Base-by-base conservation (phyloP, 2,113 vertebrate species). In the Catharus fuscescens region DNA sequence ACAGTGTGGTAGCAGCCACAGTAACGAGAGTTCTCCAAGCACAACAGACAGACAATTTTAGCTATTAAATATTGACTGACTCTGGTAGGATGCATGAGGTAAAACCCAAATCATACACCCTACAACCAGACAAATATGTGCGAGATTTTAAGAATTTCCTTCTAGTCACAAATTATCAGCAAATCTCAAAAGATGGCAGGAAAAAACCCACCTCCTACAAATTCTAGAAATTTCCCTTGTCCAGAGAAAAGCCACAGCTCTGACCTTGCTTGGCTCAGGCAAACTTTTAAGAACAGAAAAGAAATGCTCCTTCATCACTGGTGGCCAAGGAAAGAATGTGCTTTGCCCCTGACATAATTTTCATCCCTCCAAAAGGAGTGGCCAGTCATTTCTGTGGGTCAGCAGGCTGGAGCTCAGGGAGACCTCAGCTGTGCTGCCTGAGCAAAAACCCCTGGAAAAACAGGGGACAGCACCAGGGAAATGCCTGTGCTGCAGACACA, bases 61-160 rank as follows among this genome's bases (percentile, higher is more conserved):
- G 80, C 60, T 77, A 52, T 83, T 91, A 91, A 95, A 86, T 94
- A 93, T 90, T 91, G 90, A 95, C 80, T 94, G 93, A 80, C 90
- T 77, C 71, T 59, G 65, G 44, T 74, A 74, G 88, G 64, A 91
- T 86, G 82, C 64, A 74, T 44, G 86, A 88, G 57, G 76, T 86
- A 65, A 92, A 96, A 92, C 79, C 48, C 82, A 67, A 93, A 48
- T 88, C 65, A 71, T 50, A 31, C 60, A 88, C 15, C 32, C 77
- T 91, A 59, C 52, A 62, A 70, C 67, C 31, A 66, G 85, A 48
- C 71, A 94, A 95, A 81, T 65, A 94, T 71, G 45, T n/a, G 17
- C 59, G 38, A 87, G 84, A 92, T 91, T 83, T 86, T 84, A 91
- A 93, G 73, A 93, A 94, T 95, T 94, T 93, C 85, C 64, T 90